phyloP scores from a whole-genome alignment of 2,888 invertebrate species.

The Caenorhabditis drosophilae region DNA sequence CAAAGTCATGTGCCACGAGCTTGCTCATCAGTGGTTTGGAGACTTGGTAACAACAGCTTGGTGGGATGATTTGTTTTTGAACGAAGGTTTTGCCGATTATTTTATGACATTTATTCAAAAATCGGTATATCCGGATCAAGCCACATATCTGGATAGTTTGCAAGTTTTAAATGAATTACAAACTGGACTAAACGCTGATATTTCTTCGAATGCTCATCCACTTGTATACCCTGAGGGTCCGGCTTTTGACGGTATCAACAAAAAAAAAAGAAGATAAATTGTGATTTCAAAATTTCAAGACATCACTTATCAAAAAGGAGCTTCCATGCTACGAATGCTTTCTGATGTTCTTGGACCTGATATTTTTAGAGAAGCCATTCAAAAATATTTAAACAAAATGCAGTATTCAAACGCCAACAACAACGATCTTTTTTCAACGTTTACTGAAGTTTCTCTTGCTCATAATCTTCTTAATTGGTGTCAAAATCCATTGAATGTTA shows the following conservation, averaged over 20 bases:
- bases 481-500: conserved; percentile 28
- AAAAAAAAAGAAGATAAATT: background rate
- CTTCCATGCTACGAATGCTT: conserved; percentile 44
- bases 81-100: conserved; percentile 58
- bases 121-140: conserved; percentile 29
- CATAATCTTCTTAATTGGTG: conserved; percentile 37
- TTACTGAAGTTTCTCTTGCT: conserved; percentile 73
- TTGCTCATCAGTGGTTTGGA: conserved; percentile 59
- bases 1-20: conserved; percentile 48
- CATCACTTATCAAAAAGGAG: conserved; percentile 49
- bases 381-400: conserved; percentile 75
- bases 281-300: conserved; percentile 1
- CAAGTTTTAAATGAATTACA: conserved; percentile 37
- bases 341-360: conserved; percentile 21
- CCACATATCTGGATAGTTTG: conserved; percentile 29
- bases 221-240: conserved; percentile 44
- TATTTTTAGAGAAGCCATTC: conserved; percentile 36
- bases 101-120: conserved; percentile 40
- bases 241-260: conserved; percentile 30
- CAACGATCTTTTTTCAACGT: conserved; percentile 81
- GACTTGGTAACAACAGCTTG: conserved; percentile 55
- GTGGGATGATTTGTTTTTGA: conserved; percentile 57
- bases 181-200: conserved; percentile 31
- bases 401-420: conserved; percentile 79
- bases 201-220: conserved; percentile 30